These are phyloP conservation scores for Phrynosoma platyrhinos DNA, from an alignment of 2,113 vertebrate genomes.

Conservation along the genomic window DNA sequence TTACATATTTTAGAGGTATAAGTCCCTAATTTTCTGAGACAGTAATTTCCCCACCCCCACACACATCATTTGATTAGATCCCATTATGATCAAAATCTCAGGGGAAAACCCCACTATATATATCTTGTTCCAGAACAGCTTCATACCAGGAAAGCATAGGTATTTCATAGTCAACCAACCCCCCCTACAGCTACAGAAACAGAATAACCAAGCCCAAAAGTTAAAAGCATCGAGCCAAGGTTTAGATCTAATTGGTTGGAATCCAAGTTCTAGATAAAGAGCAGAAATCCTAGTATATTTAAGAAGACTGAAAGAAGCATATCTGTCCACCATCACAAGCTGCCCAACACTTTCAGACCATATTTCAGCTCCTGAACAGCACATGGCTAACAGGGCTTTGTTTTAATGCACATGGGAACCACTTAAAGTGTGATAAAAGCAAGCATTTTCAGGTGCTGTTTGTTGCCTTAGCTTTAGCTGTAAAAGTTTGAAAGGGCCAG, in stretches of 20 bases:
- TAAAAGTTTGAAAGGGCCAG: too few relatives aligned
- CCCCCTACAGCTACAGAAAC: not conserved
- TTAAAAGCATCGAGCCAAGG: not conserved
- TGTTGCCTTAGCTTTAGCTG: too few relatives aligned
- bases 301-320: not conserved
- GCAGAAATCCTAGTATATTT: not conserved
- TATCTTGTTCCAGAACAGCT: constrained; percentile 5
- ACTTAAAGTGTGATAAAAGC: not conserved
- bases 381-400: not conserved
- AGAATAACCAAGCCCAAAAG: not conserved
- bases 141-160: not conserved
- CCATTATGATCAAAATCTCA: constrained; percentile 4
- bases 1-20: not conserved
- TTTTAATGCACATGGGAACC: not conserved
- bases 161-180: not conserved
- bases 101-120: not conserved
- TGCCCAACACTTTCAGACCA: not conserved
- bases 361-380: not conserved
- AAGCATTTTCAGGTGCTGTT: not conserved
- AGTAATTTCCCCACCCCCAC: not conserved
- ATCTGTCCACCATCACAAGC: not conserved
- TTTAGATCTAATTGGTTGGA: not conserved
- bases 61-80: not conserved
- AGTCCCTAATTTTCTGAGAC: constrained; percentile 1
- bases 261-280: constrained; percentile 3